These are phyloP conservation scores for Odontocerum albicorne DNA, from an alignment of 2,888 invertebrate species.

Conservation along the genomic window DNA sequence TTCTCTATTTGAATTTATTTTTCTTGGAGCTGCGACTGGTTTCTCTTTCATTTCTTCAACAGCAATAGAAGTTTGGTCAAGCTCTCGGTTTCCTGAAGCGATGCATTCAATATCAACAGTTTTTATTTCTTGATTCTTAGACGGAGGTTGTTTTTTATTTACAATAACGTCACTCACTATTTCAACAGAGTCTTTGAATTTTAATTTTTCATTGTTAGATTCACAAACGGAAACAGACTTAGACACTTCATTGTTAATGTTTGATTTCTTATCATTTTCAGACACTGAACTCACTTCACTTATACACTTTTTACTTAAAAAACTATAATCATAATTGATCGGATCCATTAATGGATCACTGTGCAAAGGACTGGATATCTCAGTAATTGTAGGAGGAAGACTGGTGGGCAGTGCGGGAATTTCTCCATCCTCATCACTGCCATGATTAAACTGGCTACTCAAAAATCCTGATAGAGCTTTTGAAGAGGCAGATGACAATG, in stretches of 20 bases:
- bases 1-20: conserved; percentile 6
- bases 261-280: conserved; percentile 24
- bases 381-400: conserved; percentile 43
- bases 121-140: conserved; percentile 2
- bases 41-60: conserved; percentile 8
- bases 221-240: conserved; percentile 38
- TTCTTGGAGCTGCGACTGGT: conserved; percentile 3
- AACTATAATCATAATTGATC: neutral
- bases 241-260: conserved; percentile 34
- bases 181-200: conserved; percentile 39
- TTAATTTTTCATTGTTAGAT: conserved; percentile 10
- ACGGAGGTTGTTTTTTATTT: conserved; percentile 2
- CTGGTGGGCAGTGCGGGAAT: conserved; percentile 28
- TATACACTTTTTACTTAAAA: neutral
- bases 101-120: too few relatives aligned
- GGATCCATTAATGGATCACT: too few relatives aligned
- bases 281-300: conserved; percentile 1
- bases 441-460: conserved; percentile 36
- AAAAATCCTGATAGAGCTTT: conserved; percentile 30
- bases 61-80: neutral
- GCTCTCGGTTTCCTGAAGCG: neutral
- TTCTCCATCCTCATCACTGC: conserved; percentile 28
- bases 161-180: conserved; percentile 40
- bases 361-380: too few relatives aligned
- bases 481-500: conserved; percentile 32